Base-by-base conservation (phyloP, 2,888 invertebrate genomes). In the Aporophyla nigra region DNA sequence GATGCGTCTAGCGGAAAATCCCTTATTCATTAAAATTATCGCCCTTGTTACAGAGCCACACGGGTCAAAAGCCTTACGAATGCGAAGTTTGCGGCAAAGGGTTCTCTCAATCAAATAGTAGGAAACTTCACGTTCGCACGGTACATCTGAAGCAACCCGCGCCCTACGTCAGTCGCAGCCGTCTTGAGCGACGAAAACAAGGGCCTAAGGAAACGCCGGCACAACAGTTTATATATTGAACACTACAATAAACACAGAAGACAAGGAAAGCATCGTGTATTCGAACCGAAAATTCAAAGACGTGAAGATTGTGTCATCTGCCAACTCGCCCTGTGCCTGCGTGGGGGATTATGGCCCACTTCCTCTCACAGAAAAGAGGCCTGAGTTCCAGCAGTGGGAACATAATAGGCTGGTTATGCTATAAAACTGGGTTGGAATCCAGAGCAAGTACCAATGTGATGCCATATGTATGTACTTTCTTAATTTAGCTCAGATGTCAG, bases 111-210 rank as follows among this genome's bases (percentile, higher is more conserved):
- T 92, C 92, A 24, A 92, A 92, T 86, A 90, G 90, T 46, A 87
- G 91, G 71, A 92, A 92, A 67, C 87, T 92, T 7, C 92, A 93
- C 89, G 90, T 92, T 1, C 74, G 87, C 0, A 92, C 92, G 0
- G 92, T 93, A 2, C 92, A 93, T 68, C 80, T 92, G 19, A 91
- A 91, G 73, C 92, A 92, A 40, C 91, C 91, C 7, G 92, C 93
- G 58, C 95, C 95, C 21, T 94, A 94, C 86, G 91, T 93, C 86
- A 93, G 92, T 70, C 89, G 93, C 46, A 91, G 70, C 16, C 74
- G 86, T 0, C 71, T 77, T n/a, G 87, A 86, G 46, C 74, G 83
- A 27, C 71, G 86, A 66, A 86, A 80, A 46, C 61, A 68, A 16
- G 24, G 40, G 0, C 62, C 68, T 33, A 86, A 80, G 27, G 80